A percentile compares a stretch with the other conserved stretches of the same genome.
phyloP scores from a whole-genome alignment of 64 coral and sea anemone genomes.

The Porites lutea region DNA sequence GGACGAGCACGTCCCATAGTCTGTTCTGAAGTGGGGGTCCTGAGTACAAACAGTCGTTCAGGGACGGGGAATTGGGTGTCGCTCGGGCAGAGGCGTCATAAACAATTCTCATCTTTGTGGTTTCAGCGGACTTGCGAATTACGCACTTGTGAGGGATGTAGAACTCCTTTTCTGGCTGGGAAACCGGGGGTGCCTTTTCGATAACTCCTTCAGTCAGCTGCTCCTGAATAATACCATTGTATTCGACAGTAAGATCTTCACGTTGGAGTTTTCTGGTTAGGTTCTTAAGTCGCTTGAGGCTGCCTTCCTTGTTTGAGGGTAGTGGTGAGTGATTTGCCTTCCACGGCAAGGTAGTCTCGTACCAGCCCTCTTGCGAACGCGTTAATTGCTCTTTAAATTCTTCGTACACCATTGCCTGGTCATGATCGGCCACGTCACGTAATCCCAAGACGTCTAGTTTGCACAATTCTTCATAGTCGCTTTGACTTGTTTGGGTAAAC shows the following conservation, averaged over 20 bases:
- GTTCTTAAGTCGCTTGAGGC: slow-evolving; percentile 5
- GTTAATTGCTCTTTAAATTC: slow-evolving; percentile 22
- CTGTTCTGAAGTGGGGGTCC: slow-evolving; percentile 55
- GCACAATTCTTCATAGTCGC: slow-evolving; percentile 15
- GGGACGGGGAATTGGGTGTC: too few species aligned
- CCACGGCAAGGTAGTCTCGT: slow-evolving; percentile 27
- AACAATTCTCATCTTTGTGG: too few species aligned
- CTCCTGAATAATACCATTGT: slow-evolving; percentile 28
- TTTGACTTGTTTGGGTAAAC: not conserved
- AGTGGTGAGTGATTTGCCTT: slow-evolving; percentile 31
- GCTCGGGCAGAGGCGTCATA: too few species aligned
- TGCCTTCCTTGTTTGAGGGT: slow-evolving; percentile 30
- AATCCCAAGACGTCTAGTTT: slow-evolving; percentile 48
- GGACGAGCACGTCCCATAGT: slow-evolving; percentile 15
- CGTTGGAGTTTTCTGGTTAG: slow-evolving; percentile 31
- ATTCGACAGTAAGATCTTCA: not conserved
- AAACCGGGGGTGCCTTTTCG: not conserved
- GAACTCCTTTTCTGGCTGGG: too few species aligned
- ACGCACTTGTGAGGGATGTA: too few species aligned
- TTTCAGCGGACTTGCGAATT: too few species aligned
- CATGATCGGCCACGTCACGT: not conserved
- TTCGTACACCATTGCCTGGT: slow-evolving; percentile 8
- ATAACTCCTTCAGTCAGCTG: slow-evolving; percentile 13
- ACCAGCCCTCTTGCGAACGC: slow-evolving; percentile 13
- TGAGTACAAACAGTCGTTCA: slow-evolving; percentile 60